These are phyloP conservation scores for Pterophyllum scalare DNA, from an alignment of 2,113 vertebrate species.

Conservation along the genomic window DNA sequence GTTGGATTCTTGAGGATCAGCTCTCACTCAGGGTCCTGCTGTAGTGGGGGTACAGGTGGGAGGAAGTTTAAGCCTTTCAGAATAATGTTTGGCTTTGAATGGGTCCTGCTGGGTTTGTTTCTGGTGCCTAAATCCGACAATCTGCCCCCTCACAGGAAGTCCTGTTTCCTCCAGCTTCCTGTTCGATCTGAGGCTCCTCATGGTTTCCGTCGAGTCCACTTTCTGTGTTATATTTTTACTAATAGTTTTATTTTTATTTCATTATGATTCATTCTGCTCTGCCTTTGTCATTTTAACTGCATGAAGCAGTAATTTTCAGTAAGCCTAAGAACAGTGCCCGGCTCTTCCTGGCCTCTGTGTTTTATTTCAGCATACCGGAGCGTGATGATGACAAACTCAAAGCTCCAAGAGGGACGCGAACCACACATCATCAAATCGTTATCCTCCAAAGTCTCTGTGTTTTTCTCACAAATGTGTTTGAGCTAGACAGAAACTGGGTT, in stretches of 20 bases:
- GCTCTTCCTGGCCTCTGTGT: neutral
- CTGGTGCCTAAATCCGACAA: no score
- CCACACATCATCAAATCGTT: no score
- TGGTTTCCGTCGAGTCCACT: neutral
- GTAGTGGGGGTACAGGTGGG: no score
- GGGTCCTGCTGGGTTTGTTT: neutral
- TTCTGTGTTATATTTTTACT: neutral
- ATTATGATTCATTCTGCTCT: neutral
- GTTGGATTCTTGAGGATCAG: neutral
- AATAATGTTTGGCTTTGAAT: no score
- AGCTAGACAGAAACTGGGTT: neutral
- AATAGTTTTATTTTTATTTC: neutral
- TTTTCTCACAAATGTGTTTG: neutral
- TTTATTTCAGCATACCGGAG: neutral
- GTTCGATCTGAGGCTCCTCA: neutral
- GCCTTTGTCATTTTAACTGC: neutral
- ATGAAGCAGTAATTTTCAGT: neutral
- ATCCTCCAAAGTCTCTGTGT: neutral
- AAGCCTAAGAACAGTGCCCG: neutral
- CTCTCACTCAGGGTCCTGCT: neutral
- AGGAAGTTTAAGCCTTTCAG: neutral
- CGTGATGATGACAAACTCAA: no score
- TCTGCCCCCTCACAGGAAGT: no score
- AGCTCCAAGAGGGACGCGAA: no score
- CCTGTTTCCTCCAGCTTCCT: no score